Percentiles rank a stretch among this genome's conserved stretches.
Conservation (phyloP, 1,140 invertebrate species). For the Drosophila ambigua region DNA sequence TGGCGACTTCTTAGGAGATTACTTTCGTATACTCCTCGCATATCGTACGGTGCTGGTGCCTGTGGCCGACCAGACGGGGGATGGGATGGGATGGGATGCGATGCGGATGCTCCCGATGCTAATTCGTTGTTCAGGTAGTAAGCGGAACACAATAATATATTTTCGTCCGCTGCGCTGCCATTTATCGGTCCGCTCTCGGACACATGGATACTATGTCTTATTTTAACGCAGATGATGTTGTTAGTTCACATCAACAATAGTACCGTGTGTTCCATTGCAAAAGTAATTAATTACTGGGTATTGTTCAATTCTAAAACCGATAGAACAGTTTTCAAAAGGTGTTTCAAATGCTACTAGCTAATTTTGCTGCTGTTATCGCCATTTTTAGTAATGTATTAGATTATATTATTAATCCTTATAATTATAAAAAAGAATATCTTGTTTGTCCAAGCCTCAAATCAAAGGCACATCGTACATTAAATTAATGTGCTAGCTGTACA, state of each 20-base stretch:
- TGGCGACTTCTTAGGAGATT: conserved; percentile 55
- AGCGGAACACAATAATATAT: conserved; percentile 43
- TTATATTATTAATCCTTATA: too few relatives aligned
- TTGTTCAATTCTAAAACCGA: too few relatives aligned
- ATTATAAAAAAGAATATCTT: too few relatives aligned
- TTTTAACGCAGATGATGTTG: conserved; percentile 7
- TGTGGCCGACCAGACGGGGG: conserved; percentile 13
- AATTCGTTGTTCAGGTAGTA: conserved; percentile 47
- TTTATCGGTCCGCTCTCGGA: conserved; percentile 4
- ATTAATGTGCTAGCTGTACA: too few relatives aligned
- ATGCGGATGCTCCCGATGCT: conserved; percentile 28
- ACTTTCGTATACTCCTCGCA: conserved; percentile 29
- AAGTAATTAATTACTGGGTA: too few relatives aligned
- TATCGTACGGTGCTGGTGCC: conserved; percentile 8
- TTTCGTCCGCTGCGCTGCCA: conserved; percentile 21
- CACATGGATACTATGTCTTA: conserved; percentile 18
- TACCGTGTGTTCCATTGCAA: too few relatives aligned
- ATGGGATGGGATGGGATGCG: neutral
- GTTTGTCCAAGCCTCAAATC: too few relatives aligned
- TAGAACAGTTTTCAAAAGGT: too few relatives aligned
- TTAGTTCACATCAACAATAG: neutral
- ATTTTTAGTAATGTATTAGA: too few relatives aligned
- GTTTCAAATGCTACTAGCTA: too few relatives aligned
- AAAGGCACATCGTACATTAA: too few relatives aligned
- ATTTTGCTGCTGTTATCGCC: too few relatives aligned